These are phyloP conservation scores for Lithophane socia DNA, from an alignment of 2,888 invertebrate species.

Conservation along the genomic window DNA sequence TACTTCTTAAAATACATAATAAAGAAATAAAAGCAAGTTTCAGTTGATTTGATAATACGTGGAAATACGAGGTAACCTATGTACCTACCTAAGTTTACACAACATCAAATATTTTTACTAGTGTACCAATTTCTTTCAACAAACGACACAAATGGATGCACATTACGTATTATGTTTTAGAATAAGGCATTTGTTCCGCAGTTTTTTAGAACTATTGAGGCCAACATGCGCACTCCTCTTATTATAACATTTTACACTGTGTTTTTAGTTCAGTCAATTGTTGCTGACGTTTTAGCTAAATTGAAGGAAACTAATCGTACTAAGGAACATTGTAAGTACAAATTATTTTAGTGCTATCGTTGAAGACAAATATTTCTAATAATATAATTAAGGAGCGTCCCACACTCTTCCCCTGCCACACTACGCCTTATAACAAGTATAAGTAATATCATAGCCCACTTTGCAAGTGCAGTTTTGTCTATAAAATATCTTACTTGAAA, in stretches of 20 bases:
- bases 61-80: neutral
- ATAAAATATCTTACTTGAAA: neutral
- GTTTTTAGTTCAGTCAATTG: conserved; percentile 9
- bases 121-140: conserved; percentile 30
- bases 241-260: conserved; percentile 1
- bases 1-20: too few relatives aligned
- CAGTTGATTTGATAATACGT: neutral
- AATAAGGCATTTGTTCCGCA: conserved; percentile 17
- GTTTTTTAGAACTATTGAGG: neutral
- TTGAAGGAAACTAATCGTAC: neutral
- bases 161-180: neutral
- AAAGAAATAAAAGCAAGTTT: neutral
- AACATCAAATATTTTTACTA: neutral
- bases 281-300: neutral
- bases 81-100: too few relatives aligned
- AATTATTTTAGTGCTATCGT: neutral
- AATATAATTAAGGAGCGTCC: neutral
- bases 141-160: conserved; percentile 10
- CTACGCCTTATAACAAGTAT: neutral
- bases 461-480: neutral
- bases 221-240: conserved; percentile 14
- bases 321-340: conserved; percentile 18
- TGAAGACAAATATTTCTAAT: neutral
- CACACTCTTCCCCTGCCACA: neutral
- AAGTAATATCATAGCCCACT: neutral